Conservation (phyloP, 2,888 invertebrate genomes). For the Dynastes tityus region DNA sequence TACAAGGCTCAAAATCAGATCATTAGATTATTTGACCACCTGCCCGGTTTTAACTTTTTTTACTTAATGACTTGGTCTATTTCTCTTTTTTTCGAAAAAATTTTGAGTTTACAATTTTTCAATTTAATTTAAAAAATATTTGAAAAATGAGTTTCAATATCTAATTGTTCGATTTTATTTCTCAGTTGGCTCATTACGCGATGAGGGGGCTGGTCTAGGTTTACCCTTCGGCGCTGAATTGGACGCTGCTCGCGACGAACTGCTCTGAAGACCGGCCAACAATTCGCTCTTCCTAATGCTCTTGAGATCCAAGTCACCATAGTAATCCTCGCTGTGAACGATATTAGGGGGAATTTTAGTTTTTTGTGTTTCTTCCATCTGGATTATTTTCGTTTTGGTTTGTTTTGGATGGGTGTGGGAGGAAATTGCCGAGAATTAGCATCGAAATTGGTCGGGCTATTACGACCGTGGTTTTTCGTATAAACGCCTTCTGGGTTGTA, state of each 20-base stretch:
- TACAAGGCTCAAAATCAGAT: slow-evolving; percentile 47
- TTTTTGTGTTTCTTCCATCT: slow-evolving; percentile 14
- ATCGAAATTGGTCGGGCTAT: not conserved
- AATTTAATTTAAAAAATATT: too few species aligned
- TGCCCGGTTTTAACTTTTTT: slow-evolving; percentile 18
- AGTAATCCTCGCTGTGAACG: slow-evolving; percentile 95
- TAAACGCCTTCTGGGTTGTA: not conserved
- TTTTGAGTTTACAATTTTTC: not conserved
- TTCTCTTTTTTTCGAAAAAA: not conserved
- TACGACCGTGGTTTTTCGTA: too few species aligned
- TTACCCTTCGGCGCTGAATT: slow-evolving; percentile 72
- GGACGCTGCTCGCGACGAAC: slow-evolving; percentile 73
- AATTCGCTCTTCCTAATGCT: slow-evolving; percentile 95
- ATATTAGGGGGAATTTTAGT: slow-evolving; percentile 30
- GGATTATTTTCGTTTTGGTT: too few species aligned
- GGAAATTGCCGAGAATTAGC: not conserved
- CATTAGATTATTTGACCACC: slow-evolving; percentile 59
- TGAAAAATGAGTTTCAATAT: too few species aligned
- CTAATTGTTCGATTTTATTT: slow-evolving; percentile 54
- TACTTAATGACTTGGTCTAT: too few species aligned
- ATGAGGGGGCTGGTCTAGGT: slow-evolving; percentile 69
- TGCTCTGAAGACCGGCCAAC: slow-evolving; percentile 83
- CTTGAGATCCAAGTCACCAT: slow-evolving; percentile 95
- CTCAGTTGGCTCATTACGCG: slow-evolving; percentile 66
- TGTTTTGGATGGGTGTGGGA: not conserved